Conservation (phyloP, 2,113 vertebrate species). For the Salvelinus fontinalis region DNA sequence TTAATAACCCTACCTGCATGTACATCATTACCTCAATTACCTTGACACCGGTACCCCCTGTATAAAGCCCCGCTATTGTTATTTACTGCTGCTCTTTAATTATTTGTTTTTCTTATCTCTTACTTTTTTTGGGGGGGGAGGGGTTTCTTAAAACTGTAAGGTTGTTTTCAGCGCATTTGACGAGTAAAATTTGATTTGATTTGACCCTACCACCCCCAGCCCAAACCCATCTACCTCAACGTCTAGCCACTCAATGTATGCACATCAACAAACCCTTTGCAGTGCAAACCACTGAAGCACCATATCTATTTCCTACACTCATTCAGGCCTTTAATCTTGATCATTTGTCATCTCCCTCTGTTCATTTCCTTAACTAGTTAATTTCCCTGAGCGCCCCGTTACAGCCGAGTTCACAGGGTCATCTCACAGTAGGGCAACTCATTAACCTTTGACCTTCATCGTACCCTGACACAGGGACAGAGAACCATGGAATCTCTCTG, state of each 20-base stretch:
- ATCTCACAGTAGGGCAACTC: constrained; percentile 34
- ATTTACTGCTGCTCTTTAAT: too few species aligned
- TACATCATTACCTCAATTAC: too few species aligned
- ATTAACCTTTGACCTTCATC: constrained; percentile 65
- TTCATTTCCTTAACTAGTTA: constrained; percentile 57
- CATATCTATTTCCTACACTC: constrained; percentile 39
- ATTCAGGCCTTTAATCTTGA: constrained; percentile 45
- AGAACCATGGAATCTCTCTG: neutral
- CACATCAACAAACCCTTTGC: neutral
- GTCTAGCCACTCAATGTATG: neutral
- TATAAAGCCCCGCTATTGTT: too few species aligned
- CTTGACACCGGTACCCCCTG: too few species aligned
- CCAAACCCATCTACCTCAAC: neutral
- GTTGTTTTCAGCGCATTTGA: too few species aligned
- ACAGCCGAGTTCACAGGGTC: constrained; percentile 49
- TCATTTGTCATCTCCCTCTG: constrained; percentile 46
- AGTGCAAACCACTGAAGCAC: neutral
- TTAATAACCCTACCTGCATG: too few species aligned
- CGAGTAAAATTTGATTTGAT: too few species aligned
- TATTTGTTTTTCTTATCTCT: too few species aligned
- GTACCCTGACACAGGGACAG: constrained; percentile 8
- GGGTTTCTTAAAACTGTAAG: too few species aligned
- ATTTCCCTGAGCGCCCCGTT: constrained; percentile 54
- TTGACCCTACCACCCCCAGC: too few species aligned
- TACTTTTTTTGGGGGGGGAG: too few species aligned